Base-by-base conservation (phyloP, 2,797 vertebrate genomes). In the Anolis apletophallus region DNA sequence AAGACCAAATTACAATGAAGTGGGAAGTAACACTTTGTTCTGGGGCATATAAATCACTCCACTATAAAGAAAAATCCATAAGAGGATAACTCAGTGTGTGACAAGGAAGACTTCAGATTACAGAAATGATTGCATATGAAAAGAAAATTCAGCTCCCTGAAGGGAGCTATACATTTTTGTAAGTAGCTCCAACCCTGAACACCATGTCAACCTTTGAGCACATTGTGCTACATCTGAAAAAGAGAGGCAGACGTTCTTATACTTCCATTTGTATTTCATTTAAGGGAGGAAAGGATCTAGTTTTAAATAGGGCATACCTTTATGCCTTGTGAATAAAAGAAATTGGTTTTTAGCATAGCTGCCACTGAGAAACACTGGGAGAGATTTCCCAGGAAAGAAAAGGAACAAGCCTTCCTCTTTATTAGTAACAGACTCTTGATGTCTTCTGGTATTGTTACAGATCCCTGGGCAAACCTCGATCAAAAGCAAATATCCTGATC, bases 401-500 rank as follows among this genome's bases (percentile, higher is more conserved):
- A 68, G 1, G 5, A 36, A 90, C 1, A 2, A 61, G 1, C 1
- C 23, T 85, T 67, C 10, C 32, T 89, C 50, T 86, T 88, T 88
- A 83, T 84, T 80, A n/a, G 26, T 54, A 78, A 83, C 84, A 90
- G 40, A 89, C 76, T 90, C 89, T 85, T 91, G n/a, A 83, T 87
- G 52, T 83, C 36, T 40, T 85, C 29, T 80, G 77, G 54, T 67
- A 67, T 90, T 88, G 85, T 85, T 85, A 1, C 52, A 75, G 23
- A 78, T 89, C 36, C 64, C 40, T 59, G 68, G 67, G 57, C 78
- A 91, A 92, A 87, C n/a, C 40, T 52, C 76, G 85, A 91, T 88
- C 87, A 91, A 90, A 91, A 90, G 80, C 90, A 32, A 23, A 78
- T 84, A 88, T 90, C 91, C 73, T 87, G 13, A 80, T 81, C 73